Base-by-base conservation (phyloP, 1,140 invertebrate genomes). In the Ooceraea biroi region DNA sequence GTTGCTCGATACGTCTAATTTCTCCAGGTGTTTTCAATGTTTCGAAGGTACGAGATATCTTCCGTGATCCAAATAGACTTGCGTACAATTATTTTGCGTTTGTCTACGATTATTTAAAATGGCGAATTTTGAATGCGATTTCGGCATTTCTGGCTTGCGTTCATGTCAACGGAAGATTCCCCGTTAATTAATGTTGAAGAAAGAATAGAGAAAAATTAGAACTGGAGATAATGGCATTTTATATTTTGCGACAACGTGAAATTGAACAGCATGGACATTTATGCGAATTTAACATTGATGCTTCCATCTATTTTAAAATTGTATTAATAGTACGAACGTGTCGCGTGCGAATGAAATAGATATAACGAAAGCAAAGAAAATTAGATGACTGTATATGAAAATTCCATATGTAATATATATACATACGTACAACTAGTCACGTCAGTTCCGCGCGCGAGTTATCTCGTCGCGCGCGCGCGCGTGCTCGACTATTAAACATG, bases 401-500 rank as follows among this genome's bases (percentile, higher is more conserved):
- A 30, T 0, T 22, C 14, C 4, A 7, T 19, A 73, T 19, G 36
- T 36, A 2, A 7, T 36, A 36, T 7, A 36, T 7, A 36, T 7
- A 36, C 36, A 36, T 7, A 7, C 52, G 52, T 5, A 55, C 52
- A 19, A 55, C n/a, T 19, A 22, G 8, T n/a, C 14, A 7, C 36
- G 36, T 7, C 36, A 60, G 44, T 12, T 36, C 17, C 17, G 14
- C 22, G 25, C 48, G 72, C 27, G 44, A 36, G 27, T 65, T 52
- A 65, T 76, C 27, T 48, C 73, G 8, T 41, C 5, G 36, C 55
- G 4, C 36, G n/a, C 22, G 36, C 10, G 55, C 12, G 60, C 36
- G 8, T 52, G 17, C 63, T 77, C 65, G 25, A 58, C 22, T 73
- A 73, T 73, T 57, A 77, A 83, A 41, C 44, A 63, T 55, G 30